Percentiles rank a stretch among this genome's conserved stretches.
These are phyloP conservation scores for Canis aureus DNA, from an alignment of 2,113 vertebrate species.

Conservation along the genomic window DNA sequence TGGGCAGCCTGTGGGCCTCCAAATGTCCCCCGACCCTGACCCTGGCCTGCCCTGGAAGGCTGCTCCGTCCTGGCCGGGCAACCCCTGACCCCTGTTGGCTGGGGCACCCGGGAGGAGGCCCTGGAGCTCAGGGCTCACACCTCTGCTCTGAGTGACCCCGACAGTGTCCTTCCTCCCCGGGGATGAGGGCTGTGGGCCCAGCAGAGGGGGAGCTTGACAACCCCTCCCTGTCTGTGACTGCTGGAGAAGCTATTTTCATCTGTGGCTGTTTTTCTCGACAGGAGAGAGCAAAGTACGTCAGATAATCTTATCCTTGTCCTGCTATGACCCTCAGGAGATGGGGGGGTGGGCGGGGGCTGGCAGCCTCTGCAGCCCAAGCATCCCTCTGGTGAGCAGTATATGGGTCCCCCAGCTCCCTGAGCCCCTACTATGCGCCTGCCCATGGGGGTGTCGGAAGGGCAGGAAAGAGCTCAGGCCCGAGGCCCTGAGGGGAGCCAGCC, in stretches of 20 bases:
- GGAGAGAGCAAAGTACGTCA: neutral
- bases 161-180: neutral
- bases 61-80: neutral
- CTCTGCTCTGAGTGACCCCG: neutral
- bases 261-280: neutral
- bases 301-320: neutral
- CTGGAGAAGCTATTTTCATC: neutral
- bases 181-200: neutral
- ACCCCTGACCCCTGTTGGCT: neutral
- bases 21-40: neutral
- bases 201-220: too few species aligned
- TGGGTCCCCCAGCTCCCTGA: neutral
- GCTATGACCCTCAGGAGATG: neutral
- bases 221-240: neutral
- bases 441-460: fast-evolving
- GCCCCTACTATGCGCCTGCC: neutral
- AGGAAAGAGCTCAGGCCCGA: neutral
- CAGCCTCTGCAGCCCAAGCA: neutral
- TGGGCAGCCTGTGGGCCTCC: neutral
- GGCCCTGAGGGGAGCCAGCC: neutral
- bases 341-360: neutral
- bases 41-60: neutral
- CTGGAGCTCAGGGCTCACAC: fast-evolving
- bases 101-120: neutral
- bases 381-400: neutral